A percentile compares a stretch with the other conserved stretches of the same genome.
Evolutionary conservation across 2,113 vertebrate species (phyloP).

Genomic region (Cricetomys ansorgei): DNA sequence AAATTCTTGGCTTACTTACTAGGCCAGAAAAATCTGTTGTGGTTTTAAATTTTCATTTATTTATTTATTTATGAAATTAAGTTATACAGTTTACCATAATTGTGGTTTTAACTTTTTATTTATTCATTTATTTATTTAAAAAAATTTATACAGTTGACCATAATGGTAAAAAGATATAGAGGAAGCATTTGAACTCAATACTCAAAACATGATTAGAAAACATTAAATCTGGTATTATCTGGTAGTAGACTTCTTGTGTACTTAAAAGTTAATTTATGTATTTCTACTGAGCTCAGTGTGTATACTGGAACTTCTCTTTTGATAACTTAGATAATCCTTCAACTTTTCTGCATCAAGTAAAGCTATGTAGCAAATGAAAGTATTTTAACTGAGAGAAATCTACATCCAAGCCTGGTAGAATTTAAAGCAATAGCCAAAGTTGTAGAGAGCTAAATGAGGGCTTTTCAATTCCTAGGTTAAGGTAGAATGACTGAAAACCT

Average conservation of each 20-base stretch:
- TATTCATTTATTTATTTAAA: too few relatives aligned
- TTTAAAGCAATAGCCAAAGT: slow-evolving; percentile 1
- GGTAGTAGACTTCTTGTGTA: neutral
- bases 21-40: neutral
- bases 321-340: neutral
- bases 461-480: neutral
- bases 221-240: neutral
- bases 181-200: neutral
- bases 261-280: slow-evolving; percentile 32
- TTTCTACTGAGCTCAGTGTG: neutral
- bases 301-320: neutral
- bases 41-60: neutral
- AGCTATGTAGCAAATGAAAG: neutral
- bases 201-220: slow-evolving; percentile 8
- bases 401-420: neutral
- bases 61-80: too few relatives aligned
- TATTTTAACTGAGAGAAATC: slow-evolving; percentile 13
- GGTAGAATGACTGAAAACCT: neutral
- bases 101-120: too few relatives aligned
- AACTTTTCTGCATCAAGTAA: slow-evolving; percentile 12
- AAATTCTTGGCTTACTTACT: neutral
- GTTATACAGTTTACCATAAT: too few relatives aligned
- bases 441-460: neutral
- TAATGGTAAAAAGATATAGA: neutral
- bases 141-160: too few relatives aligned